Evolutionary conservation across 2,888 invertebrate species (phyloP), one percentile per base, ranked within the genome.

Genomic region (Tenthredo scrophulariae): DNA sequence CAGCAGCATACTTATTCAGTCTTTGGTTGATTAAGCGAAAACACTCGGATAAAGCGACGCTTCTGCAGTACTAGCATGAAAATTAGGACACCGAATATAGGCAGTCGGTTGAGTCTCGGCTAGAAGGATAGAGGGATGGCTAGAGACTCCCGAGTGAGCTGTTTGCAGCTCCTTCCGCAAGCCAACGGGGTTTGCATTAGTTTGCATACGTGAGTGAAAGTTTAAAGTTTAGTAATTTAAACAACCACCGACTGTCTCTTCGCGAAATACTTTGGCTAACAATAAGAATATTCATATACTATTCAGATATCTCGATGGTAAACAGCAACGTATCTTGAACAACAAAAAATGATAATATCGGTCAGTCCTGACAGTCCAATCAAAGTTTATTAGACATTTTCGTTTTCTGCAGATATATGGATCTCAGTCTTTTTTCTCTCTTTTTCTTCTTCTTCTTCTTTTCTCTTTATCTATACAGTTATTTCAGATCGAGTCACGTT

Each of bases 221-320:
- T 91, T 91, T 89, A 90, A 91, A 92, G 90, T 91, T 91, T 90
- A 89, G 90, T 89, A 90, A 91, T 91, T 91, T 90, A 89, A 90
- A 90, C 90, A 90, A 88, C 88, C 89, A 87, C 58, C 62, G 62
- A 80, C 86, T 88, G 87, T 90, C 89, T 88, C 88, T 88, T 90
- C 89, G 89, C 87, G 86, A 85, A 89, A 90, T 80, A 85, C 82
- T 43, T 77, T 72, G 15, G 40, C 72, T 74, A 50, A 37, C 84
- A 65, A 72, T 58, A 40, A 46, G 85, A 82, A 85, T 85, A 82
- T 85, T 85, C 80, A 82, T 67, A 82, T 67, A 82, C 15, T 84
- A 65, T 77, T 77, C 74, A 18, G 84, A 72, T 83, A 67, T 33
- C 33, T 33, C 18, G 1, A 33, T 33, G 33, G 15, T 33, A 67